phyloP scores from a whole-genome alignment of 2,113 vertebrate species.

The Carassius auratus region DNA sequence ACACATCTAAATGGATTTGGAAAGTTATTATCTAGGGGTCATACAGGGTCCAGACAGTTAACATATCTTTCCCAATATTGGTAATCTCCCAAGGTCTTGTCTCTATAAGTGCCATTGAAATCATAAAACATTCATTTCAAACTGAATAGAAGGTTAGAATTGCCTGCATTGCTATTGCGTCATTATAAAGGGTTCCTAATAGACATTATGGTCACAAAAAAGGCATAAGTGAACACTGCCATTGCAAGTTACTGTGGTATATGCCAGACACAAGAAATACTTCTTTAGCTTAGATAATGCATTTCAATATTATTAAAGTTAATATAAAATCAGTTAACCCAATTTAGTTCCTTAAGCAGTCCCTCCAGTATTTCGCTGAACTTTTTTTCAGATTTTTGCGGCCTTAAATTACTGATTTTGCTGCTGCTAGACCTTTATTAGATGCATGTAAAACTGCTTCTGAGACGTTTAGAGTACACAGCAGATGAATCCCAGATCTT shows the following conservation, averaged over 20 bases:
- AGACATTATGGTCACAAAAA: not conserved
- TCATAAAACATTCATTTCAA: not conserved
- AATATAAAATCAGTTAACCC: not conserved
- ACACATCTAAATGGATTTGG: not conserved
- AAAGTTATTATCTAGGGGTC: not conserved
- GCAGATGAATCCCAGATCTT: too few relatives aligned
- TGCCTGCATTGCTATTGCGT: not conserved
- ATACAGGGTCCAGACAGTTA: not conserved
- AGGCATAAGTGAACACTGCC: not conserved
- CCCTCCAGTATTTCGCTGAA: too few relatives aligned
- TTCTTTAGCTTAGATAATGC: not conserved
- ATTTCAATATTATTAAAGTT: not conserved
- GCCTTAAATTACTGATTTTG: too few relatives aligned
- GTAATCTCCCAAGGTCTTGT: not conserved
- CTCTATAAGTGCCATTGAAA: not conserved
- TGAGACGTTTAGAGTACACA: too few relatives aligned
- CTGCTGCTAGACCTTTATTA: too few relatives aligned
- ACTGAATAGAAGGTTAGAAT: not conserved
- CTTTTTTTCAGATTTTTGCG: too few relatives aligned
- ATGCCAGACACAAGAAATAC: not conserved
- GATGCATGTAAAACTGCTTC: too few relatives aligned
- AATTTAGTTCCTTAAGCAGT: not conserved
- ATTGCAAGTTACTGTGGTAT: not conserved
- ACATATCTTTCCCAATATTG: not conserved
- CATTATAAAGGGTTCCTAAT: not conserved